A percentile compares a stretch with the other conserved stretches of the same genome.
These are phyloP conservation scores for Drosophila miranda DNA, from an alignment of 1,140 invertebrate species.

Conservation along the genomic window DNA sequence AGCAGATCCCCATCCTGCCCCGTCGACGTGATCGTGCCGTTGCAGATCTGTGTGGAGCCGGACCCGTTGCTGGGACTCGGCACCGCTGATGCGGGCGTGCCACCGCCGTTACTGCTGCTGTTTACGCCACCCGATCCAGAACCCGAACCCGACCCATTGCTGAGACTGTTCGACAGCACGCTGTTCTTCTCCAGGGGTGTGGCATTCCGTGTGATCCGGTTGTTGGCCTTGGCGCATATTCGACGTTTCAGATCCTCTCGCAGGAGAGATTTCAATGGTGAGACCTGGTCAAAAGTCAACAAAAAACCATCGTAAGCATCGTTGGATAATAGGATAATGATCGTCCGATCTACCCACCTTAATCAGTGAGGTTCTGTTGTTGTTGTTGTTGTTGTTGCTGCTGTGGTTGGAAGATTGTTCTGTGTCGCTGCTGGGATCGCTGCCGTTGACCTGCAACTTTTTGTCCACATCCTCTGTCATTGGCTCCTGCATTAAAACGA, in stretches of 20 bases:
- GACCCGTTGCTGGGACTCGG: slow-evolving; percentile 48
- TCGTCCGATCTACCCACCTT: slow-evolving; percentile 55
- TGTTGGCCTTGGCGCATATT: slow-evolving; percentile 86
- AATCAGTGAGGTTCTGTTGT: slow-evolving; percentile 77
- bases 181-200: slow-evolving; percentile 74
- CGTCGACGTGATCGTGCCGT: slow-evolving; percentile 87
- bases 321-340: too few relatives aligned
- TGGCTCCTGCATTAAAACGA: slow-evolving; percentile 35
- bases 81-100: slow-evolving; percentile 19
- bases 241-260: slow-evolving; percentile 91
- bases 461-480: slow-evolving; percentile 50
- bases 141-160: slow-evolving; percentile 38
- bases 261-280: slow-evolving; percentile 91
- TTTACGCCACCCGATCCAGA: slow-evolving; percentile 24
- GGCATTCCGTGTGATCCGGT: slow-evolving; percentile 82
- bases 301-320: background rate
- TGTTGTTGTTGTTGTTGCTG: slow-evolving; percentile 60
- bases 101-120: slow-evolving; percentile 33
- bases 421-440: slow-evolving; percentile 67
- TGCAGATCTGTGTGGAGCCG: slow-evolving; percentile 83
- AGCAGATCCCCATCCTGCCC: slow-evolving; percentile 83
- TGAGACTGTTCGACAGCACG: slow-evolving; percentile 59
- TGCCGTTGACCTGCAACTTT: slow-evolving; percentile 55
- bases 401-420: slow-evolving; percentile 71
- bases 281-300: slow-evolving; percentile 84